Evolutionary conservation across 2,888 invertebrate genomes (phyloP), one percentile per base, ranked within the genome.

Genomic region (Stenotaenia linearis): DNA sequence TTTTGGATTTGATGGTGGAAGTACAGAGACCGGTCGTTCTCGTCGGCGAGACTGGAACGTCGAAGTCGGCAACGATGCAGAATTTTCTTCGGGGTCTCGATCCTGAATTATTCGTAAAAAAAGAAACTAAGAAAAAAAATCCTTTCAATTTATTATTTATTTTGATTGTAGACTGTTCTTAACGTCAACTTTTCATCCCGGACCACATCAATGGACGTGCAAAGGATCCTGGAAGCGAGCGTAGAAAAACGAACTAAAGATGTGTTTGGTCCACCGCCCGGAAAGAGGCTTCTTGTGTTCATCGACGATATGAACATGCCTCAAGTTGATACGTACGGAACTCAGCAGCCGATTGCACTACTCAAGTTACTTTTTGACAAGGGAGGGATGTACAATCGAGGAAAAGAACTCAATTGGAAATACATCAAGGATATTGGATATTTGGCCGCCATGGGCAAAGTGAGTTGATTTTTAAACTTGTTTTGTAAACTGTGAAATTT

Each of bases 241-340:
- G 92, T 97, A 0, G 96, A 96, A 85, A 96, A 96, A 85, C 89
- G 95, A 80, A 96, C 96, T 0, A 95, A 96, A 85, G 94, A 95
- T 85, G 91, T 92, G 3, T 96, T 92, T 84, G 96, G 96, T 0
- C 97, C 97, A 40, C 93, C 95, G 0, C 90, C 93, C 80, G 96
- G 96, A 37, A 97, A 95, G 87, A 92, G 93, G 84, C 89, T 97
- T 85, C 89, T 96, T 45, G 91, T 95, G 82, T 97, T 97, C 85
- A 92, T 97, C 82, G 97, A 97, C 84, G 96, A 97, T 85, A 92
- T 97, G 92, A 96, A 96, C 85, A 96, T 96, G 96, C 96, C 97
- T 37, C 90, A 92, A 87, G 88, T 88, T 77, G 94, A 95, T 84
- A 91, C 90, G 0, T 96, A 96, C 85, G 96, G 96, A 0, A 96